Conservation (phyloP, 1,140 invertebrate genomes). For the Leucophenga varia region DNA sequence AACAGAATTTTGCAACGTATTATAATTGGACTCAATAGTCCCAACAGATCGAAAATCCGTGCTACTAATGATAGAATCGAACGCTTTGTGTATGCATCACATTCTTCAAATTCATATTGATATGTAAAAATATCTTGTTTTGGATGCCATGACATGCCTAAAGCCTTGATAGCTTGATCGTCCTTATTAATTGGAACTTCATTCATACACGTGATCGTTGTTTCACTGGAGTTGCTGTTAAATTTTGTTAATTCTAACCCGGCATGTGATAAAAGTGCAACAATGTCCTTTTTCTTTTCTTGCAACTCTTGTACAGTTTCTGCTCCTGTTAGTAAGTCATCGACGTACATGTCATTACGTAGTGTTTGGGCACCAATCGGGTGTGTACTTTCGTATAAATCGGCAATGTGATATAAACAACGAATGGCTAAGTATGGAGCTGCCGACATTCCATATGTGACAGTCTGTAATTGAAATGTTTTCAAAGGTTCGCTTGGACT, state of each 20-base stretch:
- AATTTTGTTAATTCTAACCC: conserved; percentile 4
- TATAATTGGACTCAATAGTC: conserved; percentile 3
- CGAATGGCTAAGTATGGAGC: conserved; percentile 5
- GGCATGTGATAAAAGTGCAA: not conserved
- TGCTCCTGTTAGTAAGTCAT: conserved; percentile 4
- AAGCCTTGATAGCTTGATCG: conserved; percentile 1
- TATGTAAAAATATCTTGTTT: conserved; percentile 1
- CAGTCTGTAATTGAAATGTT: too few species aligned
- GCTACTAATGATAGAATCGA: conserved; percentile 3
- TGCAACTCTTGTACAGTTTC: not conserved
- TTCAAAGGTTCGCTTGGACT: too few species aligned
- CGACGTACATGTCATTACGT: not conserved
- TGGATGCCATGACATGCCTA: conserved; percentile 8
- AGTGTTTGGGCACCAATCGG: not conserved
- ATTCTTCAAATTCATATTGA: not conserved
- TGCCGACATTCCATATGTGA: not conserved
- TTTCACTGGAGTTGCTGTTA: conserved; percentile 1
- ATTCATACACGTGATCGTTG: not conserved
- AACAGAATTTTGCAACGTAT: conserved; percentile 9
- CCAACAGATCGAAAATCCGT: conserved; percentile 3
- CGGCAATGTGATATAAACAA: conserved; percentile 1
- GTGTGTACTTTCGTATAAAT: not conserved
- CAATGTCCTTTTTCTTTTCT: not conserved
- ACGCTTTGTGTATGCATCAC: not conserved
- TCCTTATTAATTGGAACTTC: conserved; percentile 1